Base-by-base conservation (phyloP, 2,113 vertebrate genomes). In the Sciurus niger region DNA sequence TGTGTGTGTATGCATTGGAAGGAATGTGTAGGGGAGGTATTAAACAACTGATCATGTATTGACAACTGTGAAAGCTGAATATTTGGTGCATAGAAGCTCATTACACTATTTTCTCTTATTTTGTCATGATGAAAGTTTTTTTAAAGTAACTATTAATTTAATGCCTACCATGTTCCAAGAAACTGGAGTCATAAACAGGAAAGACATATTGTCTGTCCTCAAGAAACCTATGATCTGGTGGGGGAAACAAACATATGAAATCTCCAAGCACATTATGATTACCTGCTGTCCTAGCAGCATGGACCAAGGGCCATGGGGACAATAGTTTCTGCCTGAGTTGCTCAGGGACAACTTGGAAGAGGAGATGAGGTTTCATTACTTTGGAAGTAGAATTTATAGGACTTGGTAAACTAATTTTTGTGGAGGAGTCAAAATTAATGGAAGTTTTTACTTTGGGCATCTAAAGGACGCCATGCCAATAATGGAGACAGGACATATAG, bases 161-260 rank as follows among this genome's bases (percentile, higher is more conserved):
- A 76, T 86, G 67, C 53, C 32, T 76, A 65, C 16, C 14, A 70
- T 53, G 40, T 89, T 84, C 37, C 32, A 88, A 84, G 58, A 88
- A 83, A 84, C 82, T 96, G 58, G 32, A 93, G 28, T 43, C 37
- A 55, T 77, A 77, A 90, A 68, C 46, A 95, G 65, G 70, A 78
- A 89, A 84, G 70, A 79, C 34, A 67, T 55, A 55, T 74, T 25
- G 1, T 12, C 40, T 90, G 67, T 48, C 48, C 51, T 86, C 78
- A 73, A 91, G 70, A 70, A 68, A 68, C 3, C 10, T 94, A 65
- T 48, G 32, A 87, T 87, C n/a, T 46, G 30, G 13, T 53, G 5
- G 28, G 43, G 24, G 58, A 78, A 87, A 79, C 0, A 83, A 20
- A 72, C n/a, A 55, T 40, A 30, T n/a, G 30, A 83, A 93, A 73